These are phyloP conservation scores for Sebastes iracundus DNA, from an alignment of 2,797 vertebrate species.

Conservation along the genomic window DNA sequence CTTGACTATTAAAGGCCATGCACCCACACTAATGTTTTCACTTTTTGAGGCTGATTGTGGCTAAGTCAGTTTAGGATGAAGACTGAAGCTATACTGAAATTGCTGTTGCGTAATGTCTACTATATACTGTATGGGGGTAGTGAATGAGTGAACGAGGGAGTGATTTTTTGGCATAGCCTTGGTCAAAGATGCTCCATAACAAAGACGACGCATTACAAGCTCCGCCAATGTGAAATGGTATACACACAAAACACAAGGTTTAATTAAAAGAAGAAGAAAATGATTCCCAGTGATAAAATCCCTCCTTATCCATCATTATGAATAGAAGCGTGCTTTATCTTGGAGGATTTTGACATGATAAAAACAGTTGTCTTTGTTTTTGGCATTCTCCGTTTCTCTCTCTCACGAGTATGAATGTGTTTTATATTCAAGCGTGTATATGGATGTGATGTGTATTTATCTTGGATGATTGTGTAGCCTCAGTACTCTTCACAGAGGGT, in stretches of 20 bases:
- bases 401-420: conserved; percentile 10
- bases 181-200: too few relatives aligned
- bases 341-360: not conserved
- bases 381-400: conserved; percentile 4
- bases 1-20: not conserved
- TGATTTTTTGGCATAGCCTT: too few relatives aligned
- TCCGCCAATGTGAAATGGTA: not conserved
- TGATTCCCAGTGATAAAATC: not conserved
- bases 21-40: too few relatives aligned
- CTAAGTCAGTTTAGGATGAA: too few relatives aligned
- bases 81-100: too few relatives aligned
- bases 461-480: conserved; percentile 45
- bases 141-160: not conserved
- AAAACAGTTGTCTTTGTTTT: conserved; percentile 14
- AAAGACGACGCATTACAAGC: too few relatives aligned
- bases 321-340: not conserved
- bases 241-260: not conserved
- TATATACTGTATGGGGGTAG: not conserved
- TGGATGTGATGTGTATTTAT: conserved; percentile 44
- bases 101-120: not conserved
- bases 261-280: not conserved
- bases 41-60: too few relatives aligned
- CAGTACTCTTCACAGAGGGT: conserved; percentile 62
- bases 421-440: conserved; percentile 6
- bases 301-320: not conserved